These are phyloP conservation scores for Lamellibrachia columna DNA, from an alignment of 2,888 invertebrate genomes.

Conservation along the genomic window DNA sequence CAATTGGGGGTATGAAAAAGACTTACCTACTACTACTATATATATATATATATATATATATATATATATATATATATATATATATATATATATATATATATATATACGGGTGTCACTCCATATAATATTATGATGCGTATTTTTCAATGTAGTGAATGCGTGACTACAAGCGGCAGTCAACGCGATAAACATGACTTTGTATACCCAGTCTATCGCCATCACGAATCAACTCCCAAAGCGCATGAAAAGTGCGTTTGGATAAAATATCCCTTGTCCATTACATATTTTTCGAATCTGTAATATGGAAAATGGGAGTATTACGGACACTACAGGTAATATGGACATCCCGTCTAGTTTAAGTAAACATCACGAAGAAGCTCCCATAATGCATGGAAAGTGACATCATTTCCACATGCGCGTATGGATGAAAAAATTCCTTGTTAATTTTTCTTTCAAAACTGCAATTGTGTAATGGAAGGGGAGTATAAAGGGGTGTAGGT, in stretches of 20 bases:
- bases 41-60: too few relatives aligned
- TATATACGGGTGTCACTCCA: not conserved
- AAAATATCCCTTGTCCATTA: too few relatives aligned
- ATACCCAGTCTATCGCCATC: not conserved
- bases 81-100: too few relatives aligned
- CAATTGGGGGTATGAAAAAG: too few relatives aligned
- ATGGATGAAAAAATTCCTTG: not conserved
- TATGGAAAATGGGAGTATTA: too few relatives aligned
- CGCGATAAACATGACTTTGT: not conserved
- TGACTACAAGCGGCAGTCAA: not conserved
- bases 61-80: too few relatives aligned
- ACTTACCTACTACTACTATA: too few relatives aligned
- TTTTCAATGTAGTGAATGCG: not conserved
- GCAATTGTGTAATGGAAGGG: not conserved
- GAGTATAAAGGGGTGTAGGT: too few relatives aligned
- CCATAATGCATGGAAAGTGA: constrained; percentile 10
- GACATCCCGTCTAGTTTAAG: too few relatives aligned
- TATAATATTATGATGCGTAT: not conserved
- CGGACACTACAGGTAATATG: too few relatives aligned
- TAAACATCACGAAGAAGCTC: not conserved
- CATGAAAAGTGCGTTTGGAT: not conserved
- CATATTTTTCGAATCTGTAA: too few relatives aligned
- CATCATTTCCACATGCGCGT: not conserved
- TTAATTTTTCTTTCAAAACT: not conserved
- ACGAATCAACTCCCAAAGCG: not conserved